phyloP scores from a whole-genome alignment of 1,140 invertebrate genomes.

The Macrobrachium rosenbergii region DNA sequence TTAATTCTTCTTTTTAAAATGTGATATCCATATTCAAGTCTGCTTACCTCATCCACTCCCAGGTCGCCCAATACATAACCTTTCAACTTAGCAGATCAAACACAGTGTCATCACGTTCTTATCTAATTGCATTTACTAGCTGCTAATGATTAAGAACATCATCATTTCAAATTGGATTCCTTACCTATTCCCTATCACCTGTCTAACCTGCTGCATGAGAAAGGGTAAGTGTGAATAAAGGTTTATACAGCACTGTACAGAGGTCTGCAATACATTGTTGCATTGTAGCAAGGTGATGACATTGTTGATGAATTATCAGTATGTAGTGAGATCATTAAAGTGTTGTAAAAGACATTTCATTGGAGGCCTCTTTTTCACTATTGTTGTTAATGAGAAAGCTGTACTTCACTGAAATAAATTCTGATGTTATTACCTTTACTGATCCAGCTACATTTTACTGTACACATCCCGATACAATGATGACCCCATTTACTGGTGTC shows the following conservation, averaged over 20 bases:
- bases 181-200: constrained; percentile 35
- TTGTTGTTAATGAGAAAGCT: constrained; percentile 34
- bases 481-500: constrained; percentile 60
- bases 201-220: constrained; percentile 38
- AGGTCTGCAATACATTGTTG: constrained; percentile 23
- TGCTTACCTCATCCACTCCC: constrained; percentile 1
- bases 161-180: constrained; percentile 32
- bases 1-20: too few relatives aligned
- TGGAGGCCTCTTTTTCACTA: constrained; percentile 42
- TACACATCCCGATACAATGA: constrained; percentile 59
- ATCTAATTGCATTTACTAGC: constrained; percentile 35
- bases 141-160: background rate
- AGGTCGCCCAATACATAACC: background rate
- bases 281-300: constrained; percentile 45
- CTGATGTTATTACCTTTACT: constrained; percentile 35
- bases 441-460: constrained; percentile 43
- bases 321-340: constrained; percentile 44
- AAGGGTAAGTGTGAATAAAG: constrained; percentile 48
- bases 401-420: constrained; percentile 51
- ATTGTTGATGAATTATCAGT: constrained; percentile 42
- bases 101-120: constrained; percentile 51
- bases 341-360: constrained; percentile 33
- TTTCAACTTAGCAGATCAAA: constrained; percentile 18
- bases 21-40: constrained; percentile 14
- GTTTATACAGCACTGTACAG: constrained; percentile 28